phyloP scores from a whole-genome alignment of 2,888 invertebrate genomes.

The Anorthoa munda region DNA sequence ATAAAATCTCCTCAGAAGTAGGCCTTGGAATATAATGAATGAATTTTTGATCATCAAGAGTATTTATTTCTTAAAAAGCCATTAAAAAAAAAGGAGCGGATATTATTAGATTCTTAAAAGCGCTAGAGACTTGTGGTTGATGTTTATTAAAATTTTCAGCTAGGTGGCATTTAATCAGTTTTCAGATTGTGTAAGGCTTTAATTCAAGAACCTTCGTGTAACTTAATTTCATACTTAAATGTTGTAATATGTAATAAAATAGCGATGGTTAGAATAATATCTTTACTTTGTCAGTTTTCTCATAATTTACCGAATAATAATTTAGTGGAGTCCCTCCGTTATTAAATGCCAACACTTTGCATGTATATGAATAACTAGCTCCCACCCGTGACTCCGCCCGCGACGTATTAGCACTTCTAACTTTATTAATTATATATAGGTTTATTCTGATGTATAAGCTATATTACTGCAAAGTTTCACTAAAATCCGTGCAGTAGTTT shows the following conservation, averaged over 20 bases:
- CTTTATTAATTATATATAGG: too few species aligned
- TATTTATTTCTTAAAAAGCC: conserved; percentile 13
- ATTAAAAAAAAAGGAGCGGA: background rate
- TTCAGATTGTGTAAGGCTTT: background rate
- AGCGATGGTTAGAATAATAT: background rate
- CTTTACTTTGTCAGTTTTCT: conserved; percentile 12
- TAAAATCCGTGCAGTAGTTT: too few species aligned
- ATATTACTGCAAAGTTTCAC: too few species aligned
- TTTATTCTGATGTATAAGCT: too few species aligned
- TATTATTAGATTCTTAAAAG: background rate
- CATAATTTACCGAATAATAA: conserved; percentile 20
- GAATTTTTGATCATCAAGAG: conserved; percentile 6
- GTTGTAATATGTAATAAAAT: conserved; percentile 1
- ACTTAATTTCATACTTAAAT: background rate
- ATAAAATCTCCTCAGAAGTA: conserved; percentile 21
- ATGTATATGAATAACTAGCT: background rate
- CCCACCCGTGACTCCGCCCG: too few species aligned
- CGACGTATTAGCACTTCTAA: too few species aligned
- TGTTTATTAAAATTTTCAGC: conserved; percentile 2
- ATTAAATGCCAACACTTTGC: conserved; percentile 6
- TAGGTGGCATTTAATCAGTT: background rate
- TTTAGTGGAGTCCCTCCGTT: background rate
- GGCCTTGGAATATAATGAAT: conserved; percentile 18
- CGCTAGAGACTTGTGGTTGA: background rate
- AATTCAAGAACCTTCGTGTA: background rate